Conservation (phyloP, 2,888 invertebrate species). For the Andrena chrysosceles region DNA sequence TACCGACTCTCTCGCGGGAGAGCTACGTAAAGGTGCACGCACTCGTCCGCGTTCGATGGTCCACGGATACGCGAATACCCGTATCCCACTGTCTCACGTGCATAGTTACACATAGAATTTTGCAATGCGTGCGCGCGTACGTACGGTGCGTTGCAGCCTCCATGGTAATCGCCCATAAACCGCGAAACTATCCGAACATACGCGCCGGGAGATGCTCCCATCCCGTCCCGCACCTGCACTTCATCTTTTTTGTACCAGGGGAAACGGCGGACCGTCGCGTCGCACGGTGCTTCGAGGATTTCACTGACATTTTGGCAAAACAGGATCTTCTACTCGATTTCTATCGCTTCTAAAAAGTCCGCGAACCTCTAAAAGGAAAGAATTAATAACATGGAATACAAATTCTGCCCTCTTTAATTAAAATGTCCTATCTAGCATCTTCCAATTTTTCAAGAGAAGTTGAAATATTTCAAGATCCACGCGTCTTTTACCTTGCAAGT, state of each 20-base stretch:
- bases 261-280: conserved; percentile 28
- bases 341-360: not conserved
- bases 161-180: conserved; percentile 74
- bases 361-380: not conserved
- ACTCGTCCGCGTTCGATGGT: not conserved
- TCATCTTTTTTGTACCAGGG: conserved; percentile 78
- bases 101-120: conserved; percentile 32
- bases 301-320: not conserved
- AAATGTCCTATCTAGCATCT: too few relatives aligned
- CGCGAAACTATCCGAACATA: conserved; percentile 70
- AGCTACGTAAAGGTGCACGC: conserved; percentile 20
- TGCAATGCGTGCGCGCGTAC: conserved; percentile 54
- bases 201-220: conserved; percentile 42
- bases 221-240: conserved; percentile 78
- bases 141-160: conserved; percentile 67
- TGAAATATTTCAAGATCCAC: too few relatives aligned
- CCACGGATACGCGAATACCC: not conserved
- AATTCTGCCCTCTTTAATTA: too few relatives aligned
- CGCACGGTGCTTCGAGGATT: not conserved
- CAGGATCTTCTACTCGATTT: not conserved
- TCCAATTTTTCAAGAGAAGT: too few relatives aligned
- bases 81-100: not conserved
- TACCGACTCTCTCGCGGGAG: conserved; percentile 38
- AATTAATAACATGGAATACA: not conserved
- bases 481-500: too few relatives aligned